Evolutionary conservation across 2,888 invertebrate genomes (phyloP).

Genomic region (Caenorhabditis afra): DNA sequence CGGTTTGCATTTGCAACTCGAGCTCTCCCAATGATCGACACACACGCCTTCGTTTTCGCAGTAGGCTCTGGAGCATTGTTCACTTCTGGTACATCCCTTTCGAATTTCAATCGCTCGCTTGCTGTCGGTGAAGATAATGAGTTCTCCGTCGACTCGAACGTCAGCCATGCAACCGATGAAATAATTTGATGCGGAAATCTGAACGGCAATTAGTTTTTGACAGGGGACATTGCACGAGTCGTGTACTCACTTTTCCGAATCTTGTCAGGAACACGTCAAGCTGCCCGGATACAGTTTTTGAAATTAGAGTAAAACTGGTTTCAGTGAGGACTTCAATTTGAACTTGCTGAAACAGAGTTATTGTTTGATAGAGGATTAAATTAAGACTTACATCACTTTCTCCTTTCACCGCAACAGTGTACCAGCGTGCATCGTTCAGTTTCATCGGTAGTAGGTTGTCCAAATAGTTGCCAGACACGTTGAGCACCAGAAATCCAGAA

Average conservation of each 20-base stretch:
- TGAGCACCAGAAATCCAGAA: conserved; percentile 67
- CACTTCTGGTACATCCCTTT: conserved; percentile 69
- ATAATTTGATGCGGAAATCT: conserved; percentile 52
- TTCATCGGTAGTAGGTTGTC: conserved; percentile 64
- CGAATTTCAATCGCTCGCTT: conserved; percentile 57
- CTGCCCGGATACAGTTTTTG: conserved; percentile 11
- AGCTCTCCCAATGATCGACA: conserved; percentile 75
- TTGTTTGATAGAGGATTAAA: neutral
- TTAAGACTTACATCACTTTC: conserved; percentile 20
- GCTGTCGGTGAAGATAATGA: conserved; percentile 56
- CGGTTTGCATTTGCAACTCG: conserved; percentile 71
- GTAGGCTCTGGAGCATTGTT: conserved; percentile 70
- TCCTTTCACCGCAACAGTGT: conserved; percentile 58
- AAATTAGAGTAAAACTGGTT: conserved; percentile 27
- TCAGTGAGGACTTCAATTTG: conserved; percentile 40
- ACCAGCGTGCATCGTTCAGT: conserved; percentile 77
- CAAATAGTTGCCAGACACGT: conserved; percentile 62
- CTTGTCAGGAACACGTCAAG: conserved; percentile 57
- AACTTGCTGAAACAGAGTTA: conserved; percentile 29
- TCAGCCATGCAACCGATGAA: conserved; percentile 77
- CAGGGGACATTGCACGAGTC: neutral
- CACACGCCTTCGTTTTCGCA: conserved; percentile 74
- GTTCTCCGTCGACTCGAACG: conserved; percentile 62
- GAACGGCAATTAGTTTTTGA: neutral
- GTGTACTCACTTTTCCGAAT: conserved; percentile 60